These are phyloP conservation scores for Cosmopolites sordidus DNA, from an alignment of 2,888 invertebrate genomes.

Conservation along the genomic window DNA sequence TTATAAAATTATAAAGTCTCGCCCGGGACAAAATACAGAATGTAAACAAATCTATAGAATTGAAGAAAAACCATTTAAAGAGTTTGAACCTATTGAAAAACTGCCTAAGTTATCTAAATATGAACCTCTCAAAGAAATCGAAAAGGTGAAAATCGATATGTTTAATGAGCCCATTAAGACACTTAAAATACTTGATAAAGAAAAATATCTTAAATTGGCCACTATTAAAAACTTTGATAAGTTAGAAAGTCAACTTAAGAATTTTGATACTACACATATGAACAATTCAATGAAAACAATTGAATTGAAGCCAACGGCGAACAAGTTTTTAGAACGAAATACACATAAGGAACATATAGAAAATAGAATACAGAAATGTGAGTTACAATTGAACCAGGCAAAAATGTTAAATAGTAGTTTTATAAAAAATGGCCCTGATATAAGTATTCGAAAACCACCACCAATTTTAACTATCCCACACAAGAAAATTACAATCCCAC, in stretches of 20 bases:
- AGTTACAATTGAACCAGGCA: conserved; percentile 3
- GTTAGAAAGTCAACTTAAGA: conserved; percentile 8
- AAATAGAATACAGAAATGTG: conserved; percentile 10
- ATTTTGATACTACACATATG: conserved; percentile 3
- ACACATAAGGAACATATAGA: conserved; percentile 1
- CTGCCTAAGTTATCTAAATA: conserved; percentile 11
- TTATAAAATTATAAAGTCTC: conserved; percentile 28
- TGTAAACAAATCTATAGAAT: conserved; percentile 12
- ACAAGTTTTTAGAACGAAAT: background rate
- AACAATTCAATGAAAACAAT: background rate
- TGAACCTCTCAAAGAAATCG: conserved; percentile 21
- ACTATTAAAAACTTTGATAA: background rate
- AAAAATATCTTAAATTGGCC: conserved; percentile 10
- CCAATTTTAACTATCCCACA: background rate
- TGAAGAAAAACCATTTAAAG: conserved; percentile 18
- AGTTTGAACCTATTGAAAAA: conserved; percentile 23
- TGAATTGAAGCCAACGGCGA: background rate
- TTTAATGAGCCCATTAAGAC: conserved; percentile 19
- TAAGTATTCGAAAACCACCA: background rate
- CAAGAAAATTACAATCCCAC: background rate
- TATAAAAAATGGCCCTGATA: conserved; percentile 4
- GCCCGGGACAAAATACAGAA: conserved; percentile 4
- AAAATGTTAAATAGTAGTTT: conserved; percentile 9
- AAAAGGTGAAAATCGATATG: conserved; percentile 20
- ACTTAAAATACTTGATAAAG: conserved; percentile 6